Conservation (phyloP, 2,113 vertebrate genomes). For the Bambusicola thoracicus region DNA sequence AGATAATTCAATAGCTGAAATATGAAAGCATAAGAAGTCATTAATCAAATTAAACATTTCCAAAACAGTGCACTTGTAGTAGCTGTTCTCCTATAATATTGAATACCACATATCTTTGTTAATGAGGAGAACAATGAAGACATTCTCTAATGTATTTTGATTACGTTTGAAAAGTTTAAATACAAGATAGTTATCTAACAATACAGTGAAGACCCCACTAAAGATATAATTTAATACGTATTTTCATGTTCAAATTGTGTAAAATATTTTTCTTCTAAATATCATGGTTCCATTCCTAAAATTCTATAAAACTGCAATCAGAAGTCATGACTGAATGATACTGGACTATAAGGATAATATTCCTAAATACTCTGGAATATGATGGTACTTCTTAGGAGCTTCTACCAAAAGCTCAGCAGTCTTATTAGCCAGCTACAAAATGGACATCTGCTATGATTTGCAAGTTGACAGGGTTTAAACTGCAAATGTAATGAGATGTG, state of each 20-base stretch:
- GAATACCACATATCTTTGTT: not conserved
- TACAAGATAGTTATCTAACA: not conserved
- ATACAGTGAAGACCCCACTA: not conserved
- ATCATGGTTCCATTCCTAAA: not conserved
- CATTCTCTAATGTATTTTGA: not conserved
- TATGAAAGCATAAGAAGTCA: not conserved
- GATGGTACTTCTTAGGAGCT: not conserved
- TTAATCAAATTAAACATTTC: not conserved
- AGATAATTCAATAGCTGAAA: not conserved
- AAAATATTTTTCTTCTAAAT: not conserved
- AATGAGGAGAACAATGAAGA: conserved; percentile 7
- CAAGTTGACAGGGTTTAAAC: not conserved
- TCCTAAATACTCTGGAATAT: not conserved
- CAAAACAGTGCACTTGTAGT: not conserved
- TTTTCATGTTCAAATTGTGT: not conserved
- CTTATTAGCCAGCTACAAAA: not conserved
- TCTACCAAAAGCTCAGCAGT: not conserved
- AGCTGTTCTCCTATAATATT: not conserved
- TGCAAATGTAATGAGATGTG: not conserved
- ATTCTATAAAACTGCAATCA: not conserved
- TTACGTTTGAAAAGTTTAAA: conserved; percentile 30
- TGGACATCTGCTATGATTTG: not conserved
- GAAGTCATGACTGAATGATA: not conserved
- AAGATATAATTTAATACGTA: not conserved
- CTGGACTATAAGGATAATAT: not conserved